Evolutionary conservation across 1,140 invertebrate genomes (phyloP), one percentile per base, ranked within the genome.

Genomic region (Aethina tumida): DNA sequence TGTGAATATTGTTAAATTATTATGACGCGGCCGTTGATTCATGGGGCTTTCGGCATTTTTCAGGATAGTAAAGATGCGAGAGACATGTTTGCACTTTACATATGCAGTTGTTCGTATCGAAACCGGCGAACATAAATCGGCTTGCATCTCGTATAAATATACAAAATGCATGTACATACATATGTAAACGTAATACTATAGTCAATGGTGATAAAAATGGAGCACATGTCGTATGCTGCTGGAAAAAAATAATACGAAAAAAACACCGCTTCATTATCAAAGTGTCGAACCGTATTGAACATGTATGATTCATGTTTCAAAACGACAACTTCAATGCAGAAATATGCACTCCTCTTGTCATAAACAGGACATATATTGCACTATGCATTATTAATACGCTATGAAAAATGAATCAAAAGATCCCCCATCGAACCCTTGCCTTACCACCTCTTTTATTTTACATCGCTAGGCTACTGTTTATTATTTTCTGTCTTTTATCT

Each of bases 211-310:
- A 49, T 49, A 49, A 51, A 51, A 51, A 51, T 49, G 36, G 45
- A 39, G 46, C 43, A 41, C 36, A 43, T 43, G 41, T 43, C 24
- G 28, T 33, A n/a, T n/a, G n/a, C n/a, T n/a, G 29, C 16, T 22
- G 6, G 25, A 28, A 45, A 43, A 45, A 33, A 33, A 39, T 33
- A 46, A 50, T 28, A 36, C 13, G 22, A 29, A 50, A 50, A 52
- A 50, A 47, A 47, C 45, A 35, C 29, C 54, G 54, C 51, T 60
- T 60, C 58, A 60, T 60, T 60, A 60, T 56, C 50, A 55, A 52
- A 53, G 55, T 60, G 58, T 60, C 58, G 55, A 59, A 58, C 53
- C 47, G 50, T 56, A 57, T 59, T 57, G 56, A 55, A 58, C 56
- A 45, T 55, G 50, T 52, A 53, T 54, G 52, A 54, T 52, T 52